Conservation (phyloP, 2,888 invertebrate genomes). For the Lycocerus yunnanus region DNA sequence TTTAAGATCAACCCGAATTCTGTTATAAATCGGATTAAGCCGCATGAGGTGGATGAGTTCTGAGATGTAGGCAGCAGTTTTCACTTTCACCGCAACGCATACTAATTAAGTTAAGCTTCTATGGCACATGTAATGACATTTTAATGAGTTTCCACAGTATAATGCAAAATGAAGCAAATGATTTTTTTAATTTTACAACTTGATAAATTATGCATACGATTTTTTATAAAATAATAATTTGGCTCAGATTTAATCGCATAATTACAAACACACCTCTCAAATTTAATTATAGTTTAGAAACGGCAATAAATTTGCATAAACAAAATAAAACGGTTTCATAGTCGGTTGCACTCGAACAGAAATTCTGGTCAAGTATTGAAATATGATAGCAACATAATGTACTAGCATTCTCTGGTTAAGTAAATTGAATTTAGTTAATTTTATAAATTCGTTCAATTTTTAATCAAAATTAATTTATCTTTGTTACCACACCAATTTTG, state of each 20-base stretch:
- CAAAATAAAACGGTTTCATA: neutral
- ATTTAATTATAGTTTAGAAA: neutral
- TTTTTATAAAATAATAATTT: neutral
- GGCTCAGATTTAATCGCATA: neutral
- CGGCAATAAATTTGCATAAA: neutral
- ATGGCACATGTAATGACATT: constrained; percentile 25
- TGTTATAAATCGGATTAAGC: constrained; percentile 25
- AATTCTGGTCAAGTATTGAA: neutral
- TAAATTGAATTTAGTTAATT: neutral
- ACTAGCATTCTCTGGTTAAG: neutral
- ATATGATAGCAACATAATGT: constrained; percentile 4
- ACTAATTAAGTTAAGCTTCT: constrained; percentile 25
- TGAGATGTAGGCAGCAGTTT: constrained; percentile 26
- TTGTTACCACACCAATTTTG: neutral
- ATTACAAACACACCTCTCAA: neutral
- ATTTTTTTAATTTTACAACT: constrained; percentile 2
- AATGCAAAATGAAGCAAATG: constrained; percentile 13
- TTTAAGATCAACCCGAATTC: constrained; percentile 20
- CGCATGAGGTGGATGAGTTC: constrained; percentile 23
- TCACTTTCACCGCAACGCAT: constrained; percentile 25
- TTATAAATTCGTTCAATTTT: neutral
- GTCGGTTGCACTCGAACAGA: neutral
- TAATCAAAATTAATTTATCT: neutral
- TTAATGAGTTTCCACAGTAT: constrained; percentile 23
- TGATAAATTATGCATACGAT: constrained; percentile 2